Percentiles rank a stretch among this genome's conserved stretches.
These are phyloP conservation scores for Panzeria rudis DNA, from an alignment of 2,888 invertebrate genomes.

Conservation along the genomic window DNA sequence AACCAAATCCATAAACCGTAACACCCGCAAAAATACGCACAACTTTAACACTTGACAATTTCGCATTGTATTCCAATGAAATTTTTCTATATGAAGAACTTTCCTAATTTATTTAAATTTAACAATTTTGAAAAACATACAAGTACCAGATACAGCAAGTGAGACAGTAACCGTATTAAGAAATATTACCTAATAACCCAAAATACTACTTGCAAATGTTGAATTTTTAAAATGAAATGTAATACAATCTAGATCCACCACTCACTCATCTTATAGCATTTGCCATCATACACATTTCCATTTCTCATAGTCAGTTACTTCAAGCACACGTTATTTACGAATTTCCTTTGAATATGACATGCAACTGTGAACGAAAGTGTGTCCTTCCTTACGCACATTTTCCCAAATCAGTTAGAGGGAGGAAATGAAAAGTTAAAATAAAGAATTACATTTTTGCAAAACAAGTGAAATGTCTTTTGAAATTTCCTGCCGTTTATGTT, in stretches of 20 bases:
- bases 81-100: background rate
- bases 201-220: slow-evolving; percentile 62
- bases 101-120: slow-evolving; percentile 46
- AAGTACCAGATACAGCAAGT: slow-evolving; percentile 5
- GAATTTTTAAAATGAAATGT: slow-evolving; percentile 47
- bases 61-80: background rate
- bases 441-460: slow-evolving; percentile 73
- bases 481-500: slow-evolving; percentile 46
- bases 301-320: slow-evolving; percentile 13
- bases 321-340: slow-evolving; percentile 16
- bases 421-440: slow-evolving; percentile 66
- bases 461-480: slow-evolving; percentile 55
- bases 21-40: slow-evolving; percentile 66
- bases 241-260: slow-evolving; percentile 37
- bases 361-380: slow-evolving; percentile 27
- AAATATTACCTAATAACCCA: slow-evolving; percentile 71
- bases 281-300: background rate
- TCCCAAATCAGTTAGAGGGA: background rate
- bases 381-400: slow-evolving; percentile 52
- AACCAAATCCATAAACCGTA: slow-evolving; percentile 37
- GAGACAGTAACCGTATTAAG: slow-evolving; percentile 35
- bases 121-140: slow-evolving; percentile 51
- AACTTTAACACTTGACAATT: slow-evolving; percentile 62
- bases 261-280: background rate
- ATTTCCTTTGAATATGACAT: slow-evolving; percentile 37